Evolutionary conservation across 2,888 invertebrate species (phyloP), one percentile per base, ranked within the genome.

Genomic region (Odiellus spinosus): DNA sequence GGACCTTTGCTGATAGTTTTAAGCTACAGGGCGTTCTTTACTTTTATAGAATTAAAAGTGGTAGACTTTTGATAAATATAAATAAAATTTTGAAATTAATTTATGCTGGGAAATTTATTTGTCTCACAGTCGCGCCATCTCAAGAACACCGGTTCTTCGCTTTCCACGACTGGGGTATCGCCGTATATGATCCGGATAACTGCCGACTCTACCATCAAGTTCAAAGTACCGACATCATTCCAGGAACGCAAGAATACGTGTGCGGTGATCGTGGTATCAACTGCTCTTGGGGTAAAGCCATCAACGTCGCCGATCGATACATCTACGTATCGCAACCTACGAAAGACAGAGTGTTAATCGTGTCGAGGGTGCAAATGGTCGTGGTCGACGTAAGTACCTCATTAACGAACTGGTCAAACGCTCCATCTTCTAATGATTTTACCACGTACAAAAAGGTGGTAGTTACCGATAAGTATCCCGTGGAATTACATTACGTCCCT

Each of bases 111-210:
- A 14, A 20, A 15, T 40, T 20, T 11, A 14, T 3, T 12, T 12
- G 3, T 12, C 3, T 18, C 32, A 15, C 36, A 53, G 57, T 54
- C 3, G 52, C 57, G 3, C 52, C 54, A 15, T 55, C 56, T 1
- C 57, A 56, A 42, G 57, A 58, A 48, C 46, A 50, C 6, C 59
- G 76, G 55, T 80, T 81, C 65, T 76, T 80, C 60, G 77, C 79
- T 11, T 81, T 81, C 65, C 79, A 81, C 65, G 77, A 78, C 57
- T 75, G 77, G 70, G 82, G 82, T 20, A 76, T 80, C 57, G 76
- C 77, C 2, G 73, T 80, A 39, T 80, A 80, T 65, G 78, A 80
- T 56, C 79, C 81, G 1, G 73, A 73, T 21, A 73, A 76, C 43
- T 82, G 82, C 61, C 71, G 77, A 42, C 69, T 79, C 11, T 74